These are phyloP conservation scores for Lepidocyrtinus sp. DNA, from an alignment of 2,888 invertebrate species.

Conservation along the genomic window DNA sequence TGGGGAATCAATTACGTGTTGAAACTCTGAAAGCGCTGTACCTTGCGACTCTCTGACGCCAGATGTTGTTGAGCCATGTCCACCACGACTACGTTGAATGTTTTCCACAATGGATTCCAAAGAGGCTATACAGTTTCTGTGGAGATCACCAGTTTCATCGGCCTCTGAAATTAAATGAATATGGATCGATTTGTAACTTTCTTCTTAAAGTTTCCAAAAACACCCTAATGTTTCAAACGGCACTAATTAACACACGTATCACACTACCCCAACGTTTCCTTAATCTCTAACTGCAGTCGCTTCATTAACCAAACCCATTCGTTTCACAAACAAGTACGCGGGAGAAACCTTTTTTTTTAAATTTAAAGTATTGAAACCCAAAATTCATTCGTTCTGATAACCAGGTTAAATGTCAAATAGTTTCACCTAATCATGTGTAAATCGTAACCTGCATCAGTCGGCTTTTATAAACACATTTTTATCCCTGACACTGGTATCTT, in stretches of 20 bases:
- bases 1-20: conserved; percentile 24
- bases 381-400: too few relatives aligned
- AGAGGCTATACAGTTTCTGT: conserved; percentile 25
- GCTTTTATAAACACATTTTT: too few relatives aligned
- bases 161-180: conserved; percentile 25
- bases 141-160: conserved; percentile 50
- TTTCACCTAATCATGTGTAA: too few relatives aligned
- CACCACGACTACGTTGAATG: conserved; percentile 37
- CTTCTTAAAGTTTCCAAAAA: not conserved
- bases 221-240: too few relatives aligned
- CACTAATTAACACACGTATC: too few relatives aligned
- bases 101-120: conserved; percentile 41
- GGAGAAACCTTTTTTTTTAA: too few relatives aligned
- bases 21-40: not conserved
- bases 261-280: not conserved
- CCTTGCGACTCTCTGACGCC: not conserved
- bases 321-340: too few relatives aligned
- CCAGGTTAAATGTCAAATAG: too few relatives aligned
- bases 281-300: not conserved
- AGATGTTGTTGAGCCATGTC: conserved; percentile 14
- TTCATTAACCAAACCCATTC: not conserved
- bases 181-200: not conserved
- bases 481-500: too few relatives aligned
- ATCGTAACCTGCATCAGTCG: too few relatives aligned
- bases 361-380: too few relatives aligned